Evolutionary conservation across 1,140 invertebrate species (phyloP).

Genomic region (Zophobas morio): DNA sequence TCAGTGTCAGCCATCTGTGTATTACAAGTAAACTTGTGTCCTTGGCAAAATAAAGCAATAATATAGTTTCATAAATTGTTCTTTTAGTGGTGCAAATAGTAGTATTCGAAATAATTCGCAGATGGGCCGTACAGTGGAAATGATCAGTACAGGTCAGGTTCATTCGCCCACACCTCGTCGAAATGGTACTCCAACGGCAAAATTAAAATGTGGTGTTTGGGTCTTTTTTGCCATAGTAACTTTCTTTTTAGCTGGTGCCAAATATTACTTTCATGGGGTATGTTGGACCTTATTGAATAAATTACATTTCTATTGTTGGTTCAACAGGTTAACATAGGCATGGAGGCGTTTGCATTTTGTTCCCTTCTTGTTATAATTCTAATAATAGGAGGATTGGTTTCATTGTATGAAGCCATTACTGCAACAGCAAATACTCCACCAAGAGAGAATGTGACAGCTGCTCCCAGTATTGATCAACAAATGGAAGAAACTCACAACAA

Average conservation of each 20-base stretch:
- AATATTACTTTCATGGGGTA: conserved; percentile 53
- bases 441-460: neutral
- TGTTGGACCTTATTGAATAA: conserved; percentile 50
- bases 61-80: neutral
- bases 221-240: conserved; percentile 51
- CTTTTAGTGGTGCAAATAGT: conserved; percentile 38
- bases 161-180: conserved; percentile 9
- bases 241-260: conserved; percentile 50
- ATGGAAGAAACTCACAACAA: conserved; percentile 29
- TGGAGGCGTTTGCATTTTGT: conserved; percentile 78
- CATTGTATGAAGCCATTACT: conserved; percentile 65
- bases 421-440: conserved; percentile 9
- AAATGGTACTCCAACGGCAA: conserved; percentile 26
- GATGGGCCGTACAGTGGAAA: conserved; percentile 58
- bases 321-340: conserved; percentile 67
- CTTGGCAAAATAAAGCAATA: neutral
- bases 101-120: conserved; percentile 51
- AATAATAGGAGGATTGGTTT: conserved; percentile 74
- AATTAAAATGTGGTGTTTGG: conserved; percentile 50
- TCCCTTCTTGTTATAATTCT: conserved; percentile 75
- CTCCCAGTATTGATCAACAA: conserved; percentile 31
- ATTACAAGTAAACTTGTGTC: conserved; percentile 37
- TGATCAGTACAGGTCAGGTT: conserved; percentile 52
- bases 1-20: conserved; percentile 26
- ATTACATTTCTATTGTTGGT: conserved; percentile 22